Evolutionary conservation across 2,888 invertebrate genomes (phyloP).

Genomic region (Plutella xylostella): DNA sequence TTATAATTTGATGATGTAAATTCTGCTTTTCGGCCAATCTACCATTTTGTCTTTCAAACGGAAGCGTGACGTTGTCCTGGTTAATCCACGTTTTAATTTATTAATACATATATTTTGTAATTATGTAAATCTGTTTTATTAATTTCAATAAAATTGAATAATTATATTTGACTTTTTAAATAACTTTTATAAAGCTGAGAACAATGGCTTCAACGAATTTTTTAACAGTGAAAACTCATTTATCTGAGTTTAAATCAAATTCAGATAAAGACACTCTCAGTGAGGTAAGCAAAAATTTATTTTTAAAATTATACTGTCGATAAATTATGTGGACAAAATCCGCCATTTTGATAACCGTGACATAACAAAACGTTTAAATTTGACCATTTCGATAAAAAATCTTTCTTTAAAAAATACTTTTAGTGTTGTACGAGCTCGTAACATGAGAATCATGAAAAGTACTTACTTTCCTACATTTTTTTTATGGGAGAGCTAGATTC

Average conservation of each 20-base stretch:
- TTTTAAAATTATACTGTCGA: constrained; percentile 1
- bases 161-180: not conserved
- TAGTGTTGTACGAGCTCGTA: too few species aligned
- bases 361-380: too few species aligned
- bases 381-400: too few species aligned
- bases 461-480: too few species aligned
- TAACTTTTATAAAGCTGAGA: not conserved
- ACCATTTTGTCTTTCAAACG: too few species aligned
- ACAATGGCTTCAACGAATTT: constrained; percentile 20
- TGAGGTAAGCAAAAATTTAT: constrained; percentile 54
- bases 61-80: not conserved
- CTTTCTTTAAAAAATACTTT: too few species aligned
- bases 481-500: too few species aligned
- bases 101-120: not conserved
- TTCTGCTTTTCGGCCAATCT: too few species aligned
- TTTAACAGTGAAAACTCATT: constrained; percentile 49
- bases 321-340: constrained; percentile 8
- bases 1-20: too few species aligned
- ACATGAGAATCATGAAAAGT: too few species aligned
- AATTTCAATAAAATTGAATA: not conserved
- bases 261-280: constrained; percentile 60
- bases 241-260: constrained; percentile 57
- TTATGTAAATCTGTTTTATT: not conserved
- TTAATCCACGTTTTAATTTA: not conserved
- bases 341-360: constrained; percentile 24